Evolutionary conservation across 2,888 invertebrate species (phyloP), one percentile per base, ranked within the genome.

Genomic region (Odontocerum albicorne): DNA sequence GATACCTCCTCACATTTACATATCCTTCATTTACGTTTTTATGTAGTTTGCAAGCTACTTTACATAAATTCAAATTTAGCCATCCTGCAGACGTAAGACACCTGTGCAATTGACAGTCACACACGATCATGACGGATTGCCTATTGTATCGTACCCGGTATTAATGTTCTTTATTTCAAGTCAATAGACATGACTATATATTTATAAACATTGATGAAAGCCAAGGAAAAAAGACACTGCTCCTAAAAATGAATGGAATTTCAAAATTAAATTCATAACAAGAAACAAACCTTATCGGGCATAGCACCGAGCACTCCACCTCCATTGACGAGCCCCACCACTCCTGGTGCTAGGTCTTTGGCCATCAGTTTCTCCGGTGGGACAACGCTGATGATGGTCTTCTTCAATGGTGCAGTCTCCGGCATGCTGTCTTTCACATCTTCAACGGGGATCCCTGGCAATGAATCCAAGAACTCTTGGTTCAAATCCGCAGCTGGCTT

Each of bases 401-500:
- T 42, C 6, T 54, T 44, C 10, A n/a, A 17, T 12, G 22, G 45
- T 15, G 13, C 21, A 12, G 39, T 19, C 38, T 43, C 43, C 8
- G 44, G 39, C 8, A 20, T 20, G 17, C 47, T 33, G 10, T 46
- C 51, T 17, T 43, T 36, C 17, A 36, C 13, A 4, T 42, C 42
- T 22, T 58, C 51, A 8, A 21, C 45, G 4, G 45, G 20, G 3
- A 53, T 16, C 10, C 47, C 50, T 0, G 74, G 70, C 0, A 77
- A 55, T 0, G 77, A 75, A 1, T 75, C 77, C 2, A 77, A 60
- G 57, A 77, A 77, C 49, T 77, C 76, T 16, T 72, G 64, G 56
- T 77, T 77, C 21, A 76, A 50, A 31, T 74, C 73, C 19, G 73
- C 74, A 0, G 77, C 77, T 0, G 73, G 72, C 43, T 73, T 73